These are phyloP conservation scores for Pararge aegeria DNA, from an alignment of 1,140 invertebrate genomes.

Conservation along the genomic window DNA sequence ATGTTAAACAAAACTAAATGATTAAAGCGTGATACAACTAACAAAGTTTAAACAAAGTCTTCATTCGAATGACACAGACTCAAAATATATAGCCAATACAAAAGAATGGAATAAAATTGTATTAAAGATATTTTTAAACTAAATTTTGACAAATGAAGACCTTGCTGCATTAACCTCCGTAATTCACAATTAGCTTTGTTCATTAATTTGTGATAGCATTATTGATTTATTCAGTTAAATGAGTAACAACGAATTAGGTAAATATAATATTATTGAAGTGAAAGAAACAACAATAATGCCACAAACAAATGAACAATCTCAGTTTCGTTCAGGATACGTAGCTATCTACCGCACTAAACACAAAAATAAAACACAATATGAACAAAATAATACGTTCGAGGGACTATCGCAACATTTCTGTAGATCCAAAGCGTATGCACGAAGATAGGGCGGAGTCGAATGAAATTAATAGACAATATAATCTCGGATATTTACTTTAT, in stretches of 20 bases:
- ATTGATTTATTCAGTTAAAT: not conserved
- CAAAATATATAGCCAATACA: no score
- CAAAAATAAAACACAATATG: conserved; percentile 27
- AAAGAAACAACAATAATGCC: conserved; percentile 19
- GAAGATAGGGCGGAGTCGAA: not conserved
- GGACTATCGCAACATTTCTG: not conserved
- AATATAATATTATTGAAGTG: not conserved
- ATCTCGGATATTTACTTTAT: not conserved
- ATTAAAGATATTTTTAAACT: no score
- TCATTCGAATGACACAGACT: conserved; percentile 22
- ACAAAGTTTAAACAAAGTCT: conserved; percentile 36
- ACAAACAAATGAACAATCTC: conserved; percentile 67
- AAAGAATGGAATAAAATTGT: no score
- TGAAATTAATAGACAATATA: not conserved
- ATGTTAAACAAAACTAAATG: conserved; percentile 71
- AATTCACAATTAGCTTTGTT: conserved; percentile 56
- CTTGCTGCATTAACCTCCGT: conserved; percentile 50
- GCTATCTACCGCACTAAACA: conserved; percentile 71
- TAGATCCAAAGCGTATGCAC: not conserved
- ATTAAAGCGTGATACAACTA: conserved; percentile 62
- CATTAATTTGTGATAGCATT: conserved; percentile 56
- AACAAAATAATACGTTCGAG: conserved; percentile 1
- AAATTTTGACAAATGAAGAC: conserved; percentile 44
- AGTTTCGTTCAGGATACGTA: conserved; percentile 73
- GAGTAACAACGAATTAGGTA: not conserved